Conservation (phyloP, 2,797 vertebrate species). For the Gallinago nigripennis region DNA sequence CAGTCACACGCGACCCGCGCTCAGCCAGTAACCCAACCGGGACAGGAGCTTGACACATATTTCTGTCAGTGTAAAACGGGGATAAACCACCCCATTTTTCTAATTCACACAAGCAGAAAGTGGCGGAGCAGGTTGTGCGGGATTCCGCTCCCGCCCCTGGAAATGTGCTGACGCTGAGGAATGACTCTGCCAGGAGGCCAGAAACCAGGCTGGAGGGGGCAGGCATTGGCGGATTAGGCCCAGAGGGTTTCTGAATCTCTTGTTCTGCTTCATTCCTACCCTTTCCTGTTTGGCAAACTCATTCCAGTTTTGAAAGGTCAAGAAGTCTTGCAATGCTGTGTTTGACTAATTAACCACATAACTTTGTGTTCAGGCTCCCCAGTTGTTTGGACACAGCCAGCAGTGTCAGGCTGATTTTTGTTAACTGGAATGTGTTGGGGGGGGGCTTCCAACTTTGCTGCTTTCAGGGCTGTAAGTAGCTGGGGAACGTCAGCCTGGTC, state of each 20-base stretch:
- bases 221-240: not conserved
- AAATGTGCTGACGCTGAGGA: slow-evolving; percentile 22
- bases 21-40: not conserved
- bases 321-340: not conserved
- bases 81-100: not conserved
- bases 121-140: not conserved
- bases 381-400: not conserved
- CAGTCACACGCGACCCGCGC: not conserved
- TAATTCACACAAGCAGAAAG: not conserved
- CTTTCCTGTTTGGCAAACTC: slow-evolving; percentile 35
- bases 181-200: not conserved
- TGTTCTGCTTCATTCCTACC: slow-evolving; percentile 42
- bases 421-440: not conserved
- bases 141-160: slow-evolving; percentile 10
- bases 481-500: not conserved
- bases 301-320: slow-evolving; percentile 48
- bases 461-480: not conserved
- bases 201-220: not conserved
- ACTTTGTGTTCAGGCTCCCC: not conserved
- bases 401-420: not conserved
- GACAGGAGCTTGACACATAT: not conserved
- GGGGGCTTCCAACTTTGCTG: not conserved
- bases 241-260: slow-evolving; percentile 32
- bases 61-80: not conserved
- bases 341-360: slow-evolving; percentile 23